Evolutionary conservation across 92 coral and sea anemone species (phyloP).

Genomic region (Anthopleura xanthogrammica): DNA sequence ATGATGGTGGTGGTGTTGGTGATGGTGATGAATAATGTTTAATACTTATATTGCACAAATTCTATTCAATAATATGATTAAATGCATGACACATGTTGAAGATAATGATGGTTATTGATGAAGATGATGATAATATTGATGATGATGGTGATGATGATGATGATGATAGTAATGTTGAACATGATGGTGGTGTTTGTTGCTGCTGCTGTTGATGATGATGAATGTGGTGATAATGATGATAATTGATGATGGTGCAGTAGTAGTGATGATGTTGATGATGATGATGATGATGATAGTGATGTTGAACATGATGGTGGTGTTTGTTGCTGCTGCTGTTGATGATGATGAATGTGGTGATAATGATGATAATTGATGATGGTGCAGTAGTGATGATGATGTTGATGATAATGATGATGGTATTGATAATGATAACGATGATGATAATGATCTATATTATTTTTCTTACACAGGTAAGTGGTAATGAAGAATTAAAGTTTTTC

Average conservation of each 20-base stretch:
- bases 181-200: background rate
- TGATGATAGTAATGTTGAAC: no score
- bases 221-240: background rate
- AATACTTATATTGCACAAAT: no score
- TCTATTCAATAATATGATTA: no score
- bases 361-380: background rate
- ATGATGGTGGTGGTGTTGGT: no score
- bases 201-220: no score
- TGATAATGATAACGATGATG: background rate
- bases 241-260: background rate
- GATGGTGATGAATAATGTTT: no score
- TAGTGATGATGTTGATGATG: no score
- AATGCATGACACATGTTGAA: no score
- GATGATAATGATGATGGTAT: background rate
- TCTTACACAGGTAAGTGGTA: conserved; percentile 59
- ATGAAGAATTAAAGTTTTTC: conserved; percentile 69
- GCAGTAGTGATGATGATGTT: background rate
- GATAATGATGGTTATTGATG: no score
- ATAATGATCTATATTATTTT: background rate
- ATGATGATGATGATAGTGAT: background rate
- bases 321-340: background rate
- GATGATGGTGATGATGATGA: background rate
- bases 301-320: background rate
- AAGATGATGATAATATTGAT: no score
- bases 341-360: background rate